Evolutionary conservation across 2,888 invertebrate species (phyloP), one percentile per base, ranked within the genome.

Genomic region (Automeris io): DNA sequence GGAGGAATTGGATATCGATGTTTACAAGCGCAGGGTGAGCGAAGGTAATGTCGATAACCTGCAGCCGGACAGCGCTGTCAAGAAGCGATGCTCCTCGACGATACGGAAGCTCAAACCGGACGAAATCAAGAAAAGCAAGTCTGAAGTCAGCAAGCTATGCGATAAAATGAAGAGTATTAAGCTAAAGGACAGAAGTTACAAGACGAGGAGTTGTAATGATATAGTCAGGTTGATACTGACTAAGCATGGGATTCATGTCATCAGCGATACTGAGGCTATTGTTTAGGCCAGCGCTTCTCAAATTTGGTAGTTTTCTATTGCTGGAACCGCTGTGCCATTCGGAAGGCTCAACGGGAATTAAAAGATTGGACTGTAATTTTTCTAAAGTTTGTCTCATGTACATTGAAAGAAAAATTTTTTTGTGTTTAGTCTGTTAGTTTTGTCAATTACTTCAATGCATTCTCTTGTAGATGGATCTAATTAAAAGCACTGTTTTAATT

Each of bases 221-320:
- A 89, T 91, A 26, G 92, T 93, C 5, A 89, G 92, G 59, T 89
- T 93, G 76, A 91, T 93, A 57, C 83, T 93, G 50, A 92, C 92
- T 2, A 92, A 93, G 66, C 93, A 93, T 61, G 93, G 93, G 1
- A 93, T 93, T 51, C 91, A 92, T 70, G 92, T 93, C 35, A 92
- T 93, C 32, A 93, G 93, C 55, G 93, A 93, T 59, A 91, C 92
- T 9, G 93, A 94, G 64, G 93, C 93, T 45, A 91, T 91, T 34
- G 91, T 92, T 35, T 85, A 65, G 35, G 36, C 19, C n/a, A n/a
- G n/a, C n/a, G 5, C 22, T 6, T 22, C 22, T 7, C 22, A 6
- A 22, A 22, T 22, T 5, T 22, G 22, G 7, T 22, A 22, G 7
- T 22, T 22, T 7, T 22, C 22, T 7, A 6, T 22, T 22, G 22